Evolutionary conservation across 2,797 vertebrate species (phyloP), one percentile per base, ranked within the genome.

Genomic region (Mallotus villosus): DNA sequence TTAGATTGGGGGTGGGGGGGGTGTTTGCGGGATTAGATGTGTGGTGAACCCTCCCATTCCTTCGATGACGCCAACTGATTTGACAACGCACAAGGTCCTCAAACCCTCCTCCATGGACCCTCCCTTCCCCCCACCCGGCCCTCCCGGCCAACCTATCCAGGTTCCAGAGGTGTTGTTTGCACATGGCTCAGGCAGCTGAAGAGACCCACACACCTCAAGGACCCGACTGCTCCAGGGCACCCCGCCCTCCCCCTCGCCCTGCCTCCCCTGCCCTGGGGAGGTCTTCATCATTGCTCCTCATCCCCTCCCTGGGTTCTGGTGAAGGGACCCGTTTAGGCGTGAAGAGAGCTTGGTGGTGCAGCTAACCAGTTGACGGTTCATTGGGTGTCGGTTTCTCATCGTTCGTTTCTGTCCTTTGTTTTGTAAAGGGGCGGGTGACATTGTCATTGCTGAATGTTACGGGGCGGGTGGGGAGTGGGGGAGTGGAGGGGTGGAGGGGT

Each of bases 171-270:
- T 91, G 91, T 84, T 91, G 76, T 87, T 96, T 96, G 95, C 95
- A 96, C 95, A 96, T 92, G 84, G 92, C 91, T 92, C 81, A 89
- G 94, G 95, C 93, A 94, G 95, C 94, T 95, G 90, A 89, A 92
- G 91, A 87, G 86, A 91, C 92, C 92, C 90, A 90, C 81, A 84
- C 87, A 34, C 41, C 41, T 46, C 41, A 46, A 46, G 41, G 41
- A 62, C 74, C 72, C 60, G 73, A 73, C 16, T 0, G 5, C 58
- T 67, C 67, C 66, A 73, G 61, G 41, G 41, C 65, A 68, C 74
- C 55, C 29, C 25, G 27, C 29, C 61, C 5, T 6, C 25, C 1
- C 32, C 59, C 58, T 67, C 41, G 21, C 60, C 27, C 27, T 34
- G 85, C 84, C 92, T 88, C 32, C 32, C 32, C 12, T 46, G 41